Conservation (phyloP, 2,113 vertebrate genomes). For the Uria lomvia region DNA sequence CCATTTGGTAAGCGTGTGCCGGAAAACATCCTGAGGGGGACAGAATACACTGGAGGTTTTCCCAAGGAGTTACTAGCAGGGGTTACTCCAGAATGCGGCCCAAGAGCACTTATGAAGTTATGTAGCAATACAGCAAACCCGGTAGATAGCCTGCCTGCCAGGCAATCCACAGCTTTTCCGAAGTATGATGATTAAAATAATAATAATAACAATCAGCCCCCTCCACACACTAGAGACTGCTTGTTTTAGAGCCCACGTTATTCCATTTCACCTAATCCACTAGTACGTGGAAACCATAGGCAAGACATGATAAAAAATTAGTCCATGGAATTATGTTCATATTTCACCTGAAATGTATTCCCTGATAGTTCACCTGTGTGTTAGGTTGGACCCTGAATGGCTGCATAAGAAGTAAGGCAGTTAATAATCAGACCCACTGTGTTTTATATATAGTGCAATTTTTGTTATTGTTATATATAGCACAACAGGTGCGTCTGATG, state of each 20-base stretch:
- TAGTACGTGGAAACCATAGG: neutral
- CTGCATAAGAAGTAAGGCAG: neutral
- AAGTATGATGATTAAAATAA: neutral
- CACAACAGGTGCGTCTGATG: neutral
- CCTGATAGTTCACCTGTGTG: accelerated
- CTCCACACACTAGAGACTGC: too few relatives aligned
- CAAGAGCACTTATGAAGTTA: neutral
- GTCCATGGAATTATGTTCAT: neutral
- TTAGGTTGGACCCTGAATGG: neutral
- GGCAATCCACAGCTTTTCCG: neutral
- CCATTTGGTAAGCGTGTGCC: neutral
- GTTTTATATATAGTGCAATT: neutral
- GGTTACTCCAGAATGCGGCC: neutral
- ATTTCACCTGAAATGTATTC: neutral
- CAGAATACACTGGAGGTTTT: neutral
- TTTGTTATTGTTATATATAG: neutral
- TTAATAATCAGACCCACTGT: neutral
- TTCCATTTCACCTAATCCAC: neutral
- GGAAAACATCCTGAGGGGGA: neutral
- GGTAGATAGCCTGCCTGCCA: neutral
- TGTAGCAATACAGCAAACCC: neutral
- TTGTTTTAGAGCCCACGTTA: neutral
- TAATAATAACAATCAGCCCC: neutral
- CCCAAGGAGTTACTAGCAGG: neutral
- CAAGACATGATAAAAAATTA: neutral